Evolutionary conservation across 2,797 vertebrate genomes (phyloP), one percentile per base, ranked within the genome.

Genomic region (Hybognathus amarus): DNA sequence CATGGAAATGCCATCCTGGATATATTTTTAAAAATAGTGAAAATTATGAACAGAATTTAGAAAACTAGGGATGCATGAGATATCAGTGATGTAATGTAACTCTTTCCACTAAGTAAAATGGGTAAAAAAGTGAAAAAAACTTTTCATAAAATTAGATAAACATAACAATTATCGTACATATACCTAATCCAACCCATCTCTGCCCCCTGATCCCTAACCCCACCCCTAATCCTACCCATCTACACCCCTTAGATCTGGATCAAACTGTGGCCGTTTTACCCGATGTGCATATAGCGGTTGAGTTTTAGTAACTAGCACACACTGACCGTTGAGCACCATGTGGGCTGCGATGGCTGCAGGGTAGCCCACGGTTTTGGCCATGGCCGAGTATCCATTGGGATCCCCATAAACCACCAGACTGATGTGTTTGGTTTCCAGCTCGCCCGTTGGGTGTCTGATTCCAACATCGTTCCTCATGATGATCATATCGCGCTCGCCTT

Each of bases 321-420:
- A 95, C 96, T 94, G 86, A 99, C 97, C 97, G 15, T 97, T 94
- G 0, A 99, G 95, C 78, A 99, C 85, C 98, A 99, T 98, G 85
- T 95, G 97, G 50, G 98, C 95, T 69, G 95, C 95, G 82, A 99
- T 98, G 84, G 98, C 98, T 0, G 95, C 90, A 0, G 98, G 97
- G 85, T 97, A 97, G 9, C 98, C 98, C 6, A 99, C 98, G 33
- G 97, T 97, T 93, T 98, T 98, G 85, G 97, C 97, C 98, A 99
- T 99, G 20, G 98, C 97, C 2, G 97, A 98, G 91, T 96, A 98
- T 64, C 98, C 97, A 11, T 83, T 93, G 81, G 93, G 88, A 11
- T 98, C 96, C 0, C 97, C 97, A 45, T 99, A 99, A 36, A 97
- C 97, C 87, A 99, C 97, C 85, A 99, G 91, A 89, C 94, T 95